Conservation (phyloP, 2,888 invertebrate species). For the Zhuqinia jingwanae region DNA sequence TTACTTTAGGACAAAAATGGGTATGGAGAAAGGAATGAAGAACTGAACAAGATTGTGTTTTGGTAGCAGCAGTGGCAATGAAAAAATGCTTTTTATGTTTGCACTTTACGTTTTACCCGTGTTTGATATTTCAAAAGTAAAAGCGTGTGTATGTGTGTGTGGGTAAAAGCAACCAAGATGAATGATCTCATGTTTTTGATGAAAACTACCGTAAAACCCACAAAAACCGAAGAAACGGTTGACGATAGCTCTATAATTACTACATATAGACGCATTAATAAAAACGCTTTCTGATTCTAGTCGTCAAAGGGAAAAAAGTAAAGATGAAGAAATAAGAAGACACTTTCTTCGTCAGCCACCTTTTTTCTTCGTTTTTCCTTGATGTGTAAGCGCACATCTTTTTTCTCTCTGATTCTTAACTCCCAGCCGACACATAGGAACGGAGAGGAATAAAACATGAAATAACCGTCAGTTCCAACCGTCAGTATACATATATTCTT, state of each 20-base stretch:
- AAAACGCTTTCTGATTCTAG: conserved; percentile 7
- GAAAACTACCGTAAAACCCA: conserved; percentile 13
- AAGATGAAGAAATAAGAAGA: background rate
- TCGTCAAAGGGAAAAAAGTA: conserved; percentile 14
- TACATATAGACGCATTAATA: conserved; percentile 25
- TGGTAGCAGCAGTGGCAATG: background rate
- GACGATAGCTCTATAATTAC: conserved; percentile 15
- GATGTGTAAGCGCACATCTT: no score
- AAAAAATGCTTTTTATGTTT: background rate
- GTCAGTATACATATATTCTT: conserved; percentile 43
- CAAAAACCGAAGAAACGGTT: background rate
- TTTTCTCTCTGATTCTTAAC: no score
- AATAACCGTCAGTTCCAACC: conserved; percentile 12
- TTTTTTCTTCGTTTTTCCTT: no score
- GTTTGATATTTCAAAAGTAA: background rate
- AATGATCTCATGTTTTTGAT: conserved; percentile 17
- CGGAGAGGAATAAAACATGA: no score
- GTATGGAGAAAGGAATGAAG: background rate
- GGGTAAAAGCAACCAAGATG: background rate
- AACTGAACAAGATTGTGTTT: conserved; percentile 4
- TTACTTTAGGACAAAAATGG: conserved; percentile 57
- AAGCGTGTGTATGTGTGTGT: background rate
- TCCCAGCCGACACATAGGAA: no score
- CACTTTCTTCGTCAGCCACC: background rate
- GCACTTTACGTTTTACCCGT: no score